phyloP scores from a whole-genome alignment of 2,797 vertebrate species.

The Enteromius paludinosus region DNA sequence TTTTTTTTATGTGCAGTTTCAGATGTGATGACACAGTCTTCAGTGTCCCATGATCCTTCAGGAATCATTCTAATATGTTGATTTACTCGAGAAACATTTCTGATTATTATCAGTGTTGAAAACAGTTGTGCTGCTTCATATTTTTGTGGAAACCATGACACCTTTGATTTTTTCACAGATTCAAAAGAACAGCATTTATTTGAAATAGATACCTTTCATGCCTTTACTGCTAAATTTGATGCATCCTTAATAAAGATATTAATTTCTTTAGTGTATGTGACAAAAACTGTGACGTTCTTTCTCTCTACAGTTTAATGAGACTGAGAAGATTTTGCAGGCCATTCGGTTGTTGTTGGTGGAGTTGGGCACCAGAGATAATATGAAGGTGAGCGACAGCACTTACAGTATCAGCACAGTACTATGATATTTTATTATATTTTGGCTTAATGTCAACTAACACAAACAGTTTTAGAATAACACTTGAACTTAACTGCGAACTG shows the following conservation, averaged over 20 bases:
- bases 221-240: slow-evolving; percentile 15
- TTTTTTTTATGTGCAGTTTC: not conserved
- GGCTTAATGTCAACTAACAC: not conserved
- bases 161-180: not conserved
- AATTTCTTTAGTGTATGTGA: too few relatives aligned
- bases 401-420: not conserved
- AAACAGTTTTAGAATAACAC: not conserved
- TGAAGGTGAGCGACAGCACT: slow-evolving; percentile 84
- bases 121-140: not conserved
- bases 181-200: not conserved
- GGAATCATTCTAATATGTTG: not conserved
- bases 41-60: not conserved
- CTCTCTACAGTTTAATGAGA: slow-evolving; percentile 70
- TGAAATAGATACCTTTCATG: not conserved
- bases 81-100: not conserved
- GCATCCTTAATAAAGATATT: not conserved
- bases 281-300: not conserved
- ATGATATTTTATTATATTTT: not conserved
- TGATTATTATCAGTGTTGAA: not conserved
- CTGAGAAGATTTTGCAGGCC: slow-evolving; percentile 84
- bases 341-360: slow-evolving; percentile 85
- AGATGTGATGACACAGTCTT: not conserved
- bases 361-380: slow-evolving; percentile 88
- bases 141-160: not conserved
- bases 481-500: not conserved